These are phyloP conservation scores for Lemur catta DNA, from an alignment of 2,797 vertebrate species.

Conservation along the genomic window DNA sequence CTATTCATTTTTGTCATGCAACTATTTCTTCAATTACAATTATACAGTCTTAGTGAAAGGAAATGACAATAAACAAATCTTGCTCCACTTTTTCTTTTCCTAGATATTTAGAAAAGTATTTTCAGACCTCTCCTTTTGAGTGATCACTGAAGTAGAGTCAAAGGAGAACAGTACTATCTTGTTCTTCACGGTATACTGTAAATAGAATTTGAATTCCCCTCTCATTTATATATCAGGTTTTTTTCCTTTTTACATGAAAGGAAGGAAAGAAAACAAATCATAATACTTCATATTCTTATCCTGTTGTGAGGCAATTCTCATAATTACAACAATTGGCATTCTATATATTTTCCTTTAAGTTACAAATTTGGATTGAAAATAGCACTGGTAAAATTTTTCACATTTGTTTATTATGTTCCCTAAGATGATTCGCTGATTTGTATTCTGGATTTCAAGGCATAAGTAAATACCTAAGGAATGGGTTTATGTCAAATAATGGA, in stretches of 20 bases:
- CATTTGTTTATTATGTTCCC: constrained; percentile 14
- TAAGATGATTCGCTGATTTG: neutral
- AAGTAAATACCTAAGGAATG: neutral
- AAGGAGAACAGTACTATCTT: constrained; percentile 42
- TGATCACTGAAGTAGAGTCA: constrained; percentile 50
- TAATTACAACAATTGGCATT: neutral
- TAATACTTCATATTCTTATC: neutral
- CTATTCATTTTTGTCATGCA: constrained; percentile 71
- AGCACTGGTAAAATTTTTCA: neutral
- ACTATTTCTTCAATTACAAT: constrained; percentile 67
- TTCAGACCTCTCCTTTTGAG: constrained; percentile 43
- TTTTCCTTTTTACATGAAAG: neutral
- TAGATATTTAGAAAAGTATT: neutral
- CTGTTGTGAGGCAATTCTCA: neutral
- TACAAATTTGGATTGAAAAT: neutral
- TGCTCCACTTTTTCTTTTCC: constrained; percentile 14
- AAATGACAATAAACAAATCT: constrained; percentile 35
- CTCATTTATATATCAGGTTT: constrained; percentile 29
- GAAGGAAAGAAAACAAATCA: constrained; percentile 14
- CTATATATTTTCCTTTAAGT: constrained; percentile 4
- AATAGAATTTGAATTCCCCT: neutral
- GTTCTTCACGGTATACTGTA: constrained; percentile 32
- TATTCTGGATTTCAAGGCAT: constrained; percentile 20
- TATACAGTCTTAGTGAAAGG: constrained; percentile 48
- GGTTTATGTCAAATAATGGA: constrained; percentile 53